Conservation (phyloP, 30 jellyfish, hydroid and myxozoan genomes). For the Pelagia noctiluca region DNA sequence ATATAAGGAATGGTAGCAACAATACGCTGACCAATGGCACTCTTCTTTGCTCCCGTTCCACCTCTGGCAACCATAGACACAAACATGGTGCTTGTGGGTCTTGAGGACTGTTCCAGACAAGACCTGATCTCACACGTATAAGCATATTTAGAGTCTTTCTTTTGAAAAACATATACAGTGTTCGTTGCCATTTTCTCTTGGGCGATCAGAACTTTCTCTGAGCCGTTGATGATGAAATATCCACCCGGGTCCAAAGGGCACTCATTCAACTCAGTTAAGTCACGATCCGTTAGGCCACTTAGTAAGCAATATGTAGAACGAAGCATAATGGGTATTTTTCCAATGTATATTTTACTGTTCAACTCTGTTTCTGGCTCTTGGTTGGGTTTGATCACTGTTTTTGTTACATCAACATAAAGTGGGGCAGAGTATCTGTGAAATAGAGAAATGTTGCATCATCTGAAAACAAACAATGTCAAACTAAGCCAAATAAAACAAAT, state of each 20-base stretch:
- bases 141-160: slow-evolving; percentile 98
- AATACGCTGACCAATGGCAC: slow-evolving; percentile 98
- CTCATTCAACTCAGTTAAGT: slow-evolving; percentile 93
- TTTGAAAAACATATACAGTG: slow-evolving; percentile 97
- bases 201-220: slow-evolving; percentile 99
- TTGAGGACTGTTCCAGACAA: slow-evolving; percentile 93
- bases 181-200: slow-evolving; percentile 99
- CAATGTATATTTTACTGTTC: slow-evolving; percentile 91
- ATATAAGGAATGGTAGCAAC: slow-evolving; percentile 98
- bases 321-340: slow-evolving; percentile 99
- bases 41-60: slow-evolving; percentile 97
- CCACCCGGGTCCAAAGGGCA: slow-evolving; percentile 99
- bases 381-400: slow-evolving; percentile 85
- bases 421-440: slow-evolving; percentile 96
- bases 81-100: slow-evolving; percentile 99
- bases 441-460: neutral
- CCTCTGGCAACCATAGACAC: slow-evolving; percentile 97
- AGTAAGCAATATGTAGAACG: slow-evolving; percentile 97
- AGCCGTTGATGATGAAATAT: slow-evolving; percentile 98
- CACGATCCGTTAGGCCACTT: slow-evolving; percentile 95
- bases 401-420: slow-evolving; percentile 93
- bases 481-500: no score
- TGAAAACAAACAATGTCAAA: neutral
- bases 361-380: slow-evolving; percentile 95
- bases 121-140: slow-evolving; percentile 97